phyloP scores from a whole-genome alignment of 92 coral and sea anemone species.

The Phenganax marumi region DNA sequence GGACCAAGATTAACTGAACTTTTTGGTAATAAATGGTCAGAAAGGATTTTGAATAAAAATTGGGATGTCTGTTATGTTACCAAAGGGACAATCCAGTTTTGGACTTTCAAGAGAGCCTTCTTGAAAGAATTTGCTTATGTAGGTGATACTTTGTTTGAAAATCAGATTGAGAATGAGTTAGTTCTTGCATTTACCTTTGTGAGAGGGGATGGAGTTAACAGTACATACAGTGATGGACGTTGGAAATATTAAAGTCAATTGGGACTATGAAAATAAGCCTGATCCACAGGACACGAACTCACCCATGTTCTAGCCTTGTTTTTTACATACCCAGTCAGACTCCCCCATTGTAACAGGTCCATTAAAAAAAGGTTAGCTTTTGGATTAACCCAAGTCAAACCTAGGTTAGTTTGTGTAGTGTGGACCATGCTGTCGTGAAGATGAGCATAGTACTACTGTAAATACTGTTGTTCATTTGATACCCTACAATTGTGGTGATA shows the following conservation, averaged over 20 bases:
- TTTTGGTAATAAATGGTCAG: constrained; percentile 33
- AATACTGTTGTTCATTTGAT: too few relatives aligned
- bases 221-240: neutral
- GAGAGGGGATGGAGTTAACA: constrained; percentile 43
- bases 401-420: too few relatives aligned
- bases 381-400: too few relatives aligned
- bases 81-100: constrained; percentile 48
- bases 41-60: constrained; percentile 43
- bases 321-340: too few relatives aligned
- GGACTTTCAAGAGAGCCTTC: constrained; percentile 31
- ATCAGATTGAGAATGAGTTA: constrained; percentile 46
- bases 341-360: too few relatives aligned
- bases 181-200: constrained; percentile 45
- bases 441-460: too few relatives aligned
- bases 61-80: constrained; percentile 49
- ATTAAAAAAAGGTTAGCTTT: too few relatives aligned
- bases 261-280: too few relatives aligned
- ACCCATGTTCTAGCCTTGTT: too few relatives aligned
- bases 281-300: too few relatives aligned
- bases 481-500: too few relatives aligned
- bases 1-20: neutral
- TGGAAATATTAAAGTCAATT: constrained; percentile 31
- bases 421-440: too few relatives aligned
- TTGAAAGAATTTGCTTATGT: constrained; percentile 42
- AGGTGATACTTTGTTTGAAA: constrained; percentile 28